These are phyloP conservation scores for Drosophila ambigua DNA, from an alignment of 1,140 invertebrate species.

Conservation along the genomic window DNA sequence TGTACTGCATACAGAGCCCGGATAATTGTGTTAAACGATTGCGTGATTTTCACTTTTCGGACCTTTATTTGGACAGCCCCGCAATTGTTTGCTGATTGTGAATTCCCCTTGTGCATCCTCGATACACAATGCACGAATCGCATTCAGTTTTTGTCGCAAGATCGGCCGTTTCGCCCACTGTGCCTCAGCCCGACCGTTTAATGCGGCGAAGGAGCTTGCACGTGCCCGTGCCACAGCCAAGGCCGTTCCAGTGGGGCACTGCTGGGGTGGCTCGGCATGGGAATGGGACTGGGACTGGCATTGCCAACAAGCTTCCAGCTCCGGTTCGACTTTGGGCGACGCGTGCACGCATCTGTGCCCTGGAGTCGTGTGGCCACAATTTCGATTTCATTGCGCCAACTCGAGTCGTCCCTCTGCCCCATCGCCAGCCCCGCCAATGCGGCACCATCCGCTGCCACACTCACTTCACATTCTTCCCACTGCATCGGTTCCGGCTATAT, in stretches of 20 bases:
- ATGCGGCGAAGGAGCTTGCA: conserved; percentile 5
- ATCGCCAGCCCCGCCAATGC: too few relatives aligned
- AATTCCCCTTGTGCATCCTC: too few relatives aligned
- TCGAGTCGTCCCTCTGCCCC: conserved; percentile 12
- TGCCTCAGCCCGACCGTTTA: neutral
- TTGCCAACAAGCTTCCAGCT: conserved; percentile 16
- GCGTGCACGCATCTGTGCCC: conserved; percentile 30
- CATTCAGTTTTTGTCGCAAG: neutral
- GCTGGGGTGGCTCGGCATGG: neutral
- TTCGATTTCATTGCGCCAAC: conserved; percentile 42
- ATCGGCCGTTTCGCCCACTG: too few relatives aligned
- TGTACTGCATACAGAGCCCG: too few relatives aligned
- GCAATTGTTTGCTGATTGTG: too few relatives aligned
- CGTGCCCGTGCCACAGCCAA: conserved; percentile 33
- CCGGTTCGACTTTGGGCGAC: conserved; percentile 8
- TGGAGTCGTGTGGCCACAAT: conserved; percentile 39
- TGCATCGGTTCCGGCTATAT: too few relatives aligned
- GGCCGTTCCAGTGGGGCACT: neutral
- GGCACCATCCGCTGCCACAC: too few relatives aligned
- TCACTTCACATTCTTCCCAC: too few relatives aligned
- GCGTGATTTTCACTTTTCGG: too few relatives aligned
- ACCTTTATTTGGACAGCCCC: too few relatives aligned
- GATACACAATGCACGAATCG: too few relatives aligned
- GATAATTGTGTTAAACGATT: too few relatives aligned
- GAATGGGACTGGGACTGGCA: neutral